These are phyloP conservation scores for Echeneis naucrates DNA, from an alignment of 2,797 vertebrate genomes.

Conservation along the genomic window DNA sequence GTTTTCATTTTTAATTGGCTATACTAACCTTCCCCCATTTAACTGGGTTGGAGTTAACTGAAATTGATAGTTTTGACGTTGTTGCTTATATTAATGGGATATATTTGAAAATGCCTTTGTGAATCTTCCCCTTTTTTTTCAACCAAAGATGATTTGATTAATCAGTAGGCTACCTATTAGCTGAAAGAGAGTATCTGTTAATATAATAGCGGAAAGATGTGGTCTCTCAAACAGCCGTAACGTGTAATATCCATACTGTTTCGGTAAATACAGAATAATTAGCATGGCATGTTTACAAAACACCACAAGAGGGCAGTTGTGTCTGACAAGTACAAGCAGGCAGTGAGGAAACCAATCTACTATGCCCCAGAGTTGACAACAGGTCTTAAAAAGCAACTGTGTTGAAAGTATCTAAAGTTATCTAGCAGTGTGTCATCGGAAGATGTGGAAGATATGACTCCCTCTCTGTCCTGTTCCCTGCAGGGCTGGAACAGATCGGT, in stretches of 20 bases:
- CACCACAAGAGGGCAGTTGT: conserved; percentile 71
- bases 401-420: background rate
- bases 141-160: background rate
- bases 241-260: background rate
- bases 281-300: background rate
- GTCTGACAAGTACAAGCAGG: conserved; percentile 27
- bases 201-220: background rate
- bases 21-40: background rate
- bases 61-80: background rate
- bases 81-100: background rate
- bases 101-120: background rate
- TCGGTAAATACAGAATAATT: background rate
- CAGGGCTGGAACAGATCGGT: conserved; percentile 35
- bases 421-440: background rate
- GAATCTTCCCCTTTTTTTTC: background rate
- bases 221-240: background rate
- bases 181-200: background rate
- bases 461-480: background rate
- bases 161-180: background rate
- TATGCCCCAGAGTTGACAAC: background rate
- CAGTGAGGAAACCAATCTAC: background rate
- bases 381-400: background rate
- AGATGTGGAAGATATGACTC: background rate
- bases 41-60: background rate
- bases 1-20: background rate